These are phyloP conservation scores for Plebejus anna DNA, from an alignment of 2,888 invertebrate species.

Conservation along the genomic window DNA sequence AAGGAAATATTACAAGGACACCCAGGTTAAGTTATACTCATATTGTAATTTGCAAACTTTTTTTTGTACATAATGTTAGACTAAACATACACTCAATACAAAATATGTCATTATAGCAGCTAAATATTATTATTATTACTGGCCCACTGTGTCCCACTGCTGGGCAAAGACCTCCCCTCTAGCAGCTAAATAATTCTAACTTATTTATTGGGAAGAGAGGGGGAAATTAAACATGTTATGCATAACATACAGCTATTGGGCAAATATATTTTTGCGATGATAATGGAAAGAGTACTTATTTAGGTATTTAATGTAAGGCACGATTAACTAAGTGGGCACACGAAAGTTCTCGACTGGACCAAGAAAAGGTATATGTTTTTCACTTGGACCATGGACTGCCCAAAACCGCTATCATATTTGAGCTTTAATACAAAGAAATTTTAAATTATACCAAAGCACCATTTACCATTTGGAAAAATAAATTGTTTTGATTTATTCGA, in stretches of 20 bases:
- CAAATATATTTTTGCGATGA: no score
- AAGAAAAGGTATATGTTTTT: not conserved
- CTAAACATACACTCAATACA: not conserved
- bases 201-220: not conserved
- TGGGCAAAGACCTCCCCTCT: no score
- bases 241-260: no score
- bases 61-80: not conserved
- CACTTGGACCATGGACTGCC: not conserved
- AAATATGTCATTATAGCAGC: not conserved
- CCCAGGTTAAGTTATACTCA: not conserved
- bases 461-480: no score
- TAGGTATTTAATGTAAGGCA: no score
- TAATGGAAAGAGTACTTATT: no score
- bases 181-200: not conserved
- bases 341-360: not conserved
- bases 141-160: no score
- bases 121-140: not conserved
- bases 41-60: not conserved
- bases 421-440: no score
- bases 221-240: no score
- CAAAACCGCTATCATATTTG: not conserved
- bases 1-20: constrained; percentile 4
- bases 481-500: no score
- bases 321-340: not conserved
- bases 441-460: no score